phyloP scores from a whole-genome alignment of 1,140 invertebrate species.

The Plectrocnemia conspersa region DNA sequence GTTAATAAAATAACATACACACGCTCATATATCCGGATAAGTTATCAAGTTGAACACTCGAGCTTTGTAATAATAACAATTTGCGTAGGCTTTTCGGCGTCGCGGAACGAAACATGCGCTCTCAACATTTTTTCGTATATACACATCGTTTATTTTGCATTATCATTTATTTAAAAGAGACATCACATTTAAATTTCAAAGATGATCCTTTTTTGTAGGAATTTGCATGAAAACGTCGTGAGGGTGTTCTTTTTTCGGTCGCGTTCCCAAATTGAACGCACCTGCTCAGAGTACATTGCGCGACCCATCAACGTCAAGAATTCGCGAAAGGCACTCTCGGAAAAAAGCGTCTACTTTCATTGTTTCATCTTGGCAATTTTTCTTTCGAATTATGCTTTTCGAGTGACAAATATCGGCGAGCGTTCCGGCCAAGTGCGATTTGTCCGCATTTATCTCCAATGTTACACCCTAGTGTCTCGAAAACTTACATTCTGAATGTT shows the following conservation, averaged over 20 bases:
- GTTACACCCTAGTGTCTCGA: too few species aligned
- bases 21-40: slow-evolving; percentile 9
- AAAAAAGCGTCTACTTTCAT: slow-evolving; percentile 5
- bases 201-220: too few species aligned
- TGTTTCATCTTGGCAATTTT: slow-evolving; percentile 12
- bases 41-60: slow-evolving; percentile 17
- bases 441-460: background rate
- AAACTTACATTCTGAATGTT: too few species aligned
- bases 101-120: background rate
- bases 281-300: too few species aligned
- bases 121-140: too few species aligned
- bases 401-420: slow-evolving; percentile 6
- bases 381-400: slow-evolving; percentile 14
- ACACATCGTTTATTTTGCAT: too few species aligned
- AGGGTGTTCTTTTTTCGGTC: too few species aligned
- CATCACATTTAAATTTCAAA: too few species aligned
- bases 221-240: too few species aligned
- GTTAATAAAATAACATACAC: too few species aligned
- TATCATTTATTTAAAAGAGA: too few species aligned
- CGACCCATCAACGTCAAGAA: slow-evolving; percentile 16
- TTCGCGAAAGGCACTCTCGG: background rate
- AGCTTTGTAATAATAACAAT: slow-evolving; percentile 7
- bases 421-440: slow-evolving; percentile 8
- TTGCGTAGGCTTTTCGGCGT: background rate
- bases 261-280: too few species aligned